Percentiles rank a stretch among this genome's conserved stretches.
phyloP scores from a whole-genome alignment of 2,888 invertebrate species.

The Drosophila antonietae region DNA sequence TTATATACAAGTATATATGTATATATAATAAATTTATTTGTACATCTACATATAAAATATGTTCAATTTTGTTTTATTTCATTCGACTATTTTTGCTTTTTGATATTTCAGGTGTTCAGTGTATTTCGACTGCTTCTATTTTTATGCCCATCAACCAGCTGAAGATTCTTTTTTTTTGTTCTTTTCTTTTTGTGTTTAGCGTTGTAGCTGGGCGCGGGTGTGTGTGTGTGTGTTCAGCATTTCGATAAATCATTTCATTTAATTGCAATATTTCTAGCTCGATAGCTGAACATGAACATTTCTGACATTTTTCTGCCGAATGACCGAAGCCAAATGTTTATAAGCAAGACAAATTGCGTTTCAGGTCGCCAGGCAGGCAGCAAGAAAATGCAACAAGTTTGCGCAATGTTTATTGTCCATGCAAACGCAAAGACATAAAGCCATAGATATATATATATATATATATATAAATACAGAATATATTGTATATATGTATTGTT shows the following conservation, averaged over 20 bases:
- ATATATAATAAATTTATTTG: conserved; percentile 3
- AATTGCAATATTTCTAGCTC: conserved; percentile 70
- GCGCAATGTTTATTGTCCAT: conserved; percentile 60
- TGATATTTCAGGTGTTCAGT: conserved; percentile 64
- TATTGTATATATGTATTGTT: conserved; percentile 12
- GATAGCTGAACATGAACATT: conserved; percentile 46
- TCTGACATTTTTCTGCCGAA: conserved; percentile 52
- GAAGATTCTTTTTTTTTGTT: conserved; percentile 27
- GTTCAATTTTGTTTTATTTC: conserved; percentile 7
- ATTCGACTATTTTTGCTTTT: conserved; percentile 5
- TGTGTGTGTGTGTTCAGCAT: conserved; percentile 22
- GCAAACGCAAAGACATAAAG: background rate
- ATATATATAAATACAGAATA: conserved; percentile 13
- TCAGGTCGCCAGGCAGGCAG: conserved; percentile 32
- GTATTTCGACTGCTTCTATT: conserved; percentile 45
- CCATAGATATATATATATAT: conserved; percentile 12
- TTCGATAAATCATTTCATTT: conserved; percentile 70
- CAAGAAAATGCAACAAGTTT: conserved; percentile 72
- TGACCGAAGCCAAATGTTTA: conserved; percentile 42
- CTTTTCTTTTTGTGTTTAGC: conserved; percentile 17
- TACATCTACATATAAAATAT: conserved; percentile 11
- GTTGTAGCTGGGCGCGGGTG: conserved; percentile 5
- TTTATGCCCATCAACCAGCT: conserved; percentile 33
- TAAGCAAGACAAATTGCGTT: conserved; percentile 67
- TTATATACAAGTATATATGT: conserved; percentile 10